Base-by-base conservation (phyloP, 2,888 invertebrate genomes). In the Dolichopus griseipennis region DNA sequence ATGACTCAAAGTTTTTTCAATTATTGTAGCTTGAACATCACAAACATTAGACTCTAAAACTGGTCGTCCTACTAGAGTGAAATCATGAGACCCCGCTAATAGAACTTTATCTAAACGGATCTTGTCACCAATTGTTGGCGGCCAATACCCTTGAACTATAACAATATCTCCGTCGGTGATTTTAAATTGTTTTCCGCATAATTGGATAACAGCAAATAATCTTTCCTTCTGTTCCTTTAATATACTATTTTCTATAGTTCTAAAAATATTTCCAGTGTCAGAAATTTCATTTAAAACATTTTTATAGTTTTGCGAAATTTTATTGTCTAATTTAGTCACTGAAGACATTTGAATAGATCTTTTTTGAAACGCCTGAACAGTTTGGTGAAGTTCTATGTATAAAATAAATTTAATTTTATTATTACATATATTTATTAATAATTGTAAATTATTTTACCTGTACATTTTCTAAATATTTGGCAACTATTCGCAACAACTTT, bases 151-250 rank as follows among this genome's bases (percentile, higher is more conserved):
- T 80, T 92, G 90, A 0, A 95, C 83, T 0, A 93, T 84, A 37
- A 95, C 84, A 4, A 95, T 83, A 81, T 95, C 95, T n/a, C 91
- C 93, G 69, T 88, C 85, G 0, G 93, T 93, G 0, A 95, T 85
- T 81, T 93, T 90, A 81, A 89, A 92, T 76, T 95, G 95, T 79
- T 90, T 92, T 15, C 93, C 93, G 70, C 88, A 84, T 21, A 95
- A 74, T 74, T 93, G 90, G 1, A 95, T 85, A 1, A 95, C 86
- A 0, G 95, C 95, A 81, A 95, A 95, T 10, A 81, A 72, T 3
- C 81, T 77, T 0, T 78, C 80, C 66, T 76, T 74, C 41, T 74
- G 72, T 12, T 74, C 69, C 6, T 74, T 72, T 0, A 74, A 70
- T 21, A 81, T 64, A 52, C 75, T 73, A 37, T 75, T 72, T 10